phyloP scores from a whole-genome alignment of 1,140 invertebrate genomes.

The Hyposmocoma kahamanoa region DNA sequence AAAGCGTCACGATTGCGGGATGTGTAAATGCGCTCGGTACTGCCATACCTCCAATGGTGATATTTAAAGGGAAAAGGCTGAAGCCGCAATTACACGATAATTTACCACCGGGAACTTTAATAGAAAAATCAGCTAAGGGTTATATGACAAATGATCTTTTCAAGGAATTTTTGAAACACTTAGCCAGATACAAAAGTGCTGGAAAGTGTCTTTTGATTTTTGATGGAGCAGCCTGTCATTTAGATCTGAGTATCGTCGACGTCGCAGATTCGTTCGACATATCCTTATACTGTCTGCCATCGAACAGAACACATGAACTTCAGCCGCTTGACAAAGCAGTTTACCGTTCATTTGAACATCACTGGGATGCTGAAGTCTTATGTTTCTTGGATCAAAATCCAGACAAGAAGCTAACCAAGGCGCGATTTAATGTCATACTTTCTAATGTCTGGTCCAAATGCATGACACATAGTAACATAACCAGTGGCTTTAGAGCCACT shows the following conservation, averaged over 20 bases:
- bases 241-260: not conserved
- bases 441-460: not conserved
- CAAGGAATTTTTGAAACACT: not conserved
- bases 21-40: not conserved
- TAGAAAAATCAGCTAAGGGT: slow-evolving; percentile 3
- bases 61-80: not conserved
- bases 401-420: not conserved
- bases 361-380: not conserved
- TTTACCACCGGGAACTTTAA: not conserved
- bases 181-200: not conserved
- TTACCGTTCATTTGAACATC: not conserved
- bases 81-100: not conserved
- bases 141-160: not conserved
- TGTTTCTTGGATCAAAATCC: not conserved
- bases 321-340: not conserved
- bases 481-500: not conserved
- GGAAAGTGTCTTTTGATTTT: not conserved
- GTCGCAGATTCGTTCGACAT: not conserved
- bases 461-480: not conserved
- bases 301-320: too few relatives aligned
- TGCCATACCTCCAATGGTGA: not conserved
- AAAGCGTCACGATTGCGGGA: not conserved
- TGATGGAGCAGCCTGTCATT: not conserved
- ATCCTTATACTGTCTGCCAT: not conserved
- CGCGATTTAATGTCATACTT: not conserved